Percentiles rank a stretch among this genome's conserved stretches.
These are phyloP conservation scores for Eumeta japonica DNA, from an alignment of 1,140 invertebrate genomes.

Conservation along the genomic window DNA sequence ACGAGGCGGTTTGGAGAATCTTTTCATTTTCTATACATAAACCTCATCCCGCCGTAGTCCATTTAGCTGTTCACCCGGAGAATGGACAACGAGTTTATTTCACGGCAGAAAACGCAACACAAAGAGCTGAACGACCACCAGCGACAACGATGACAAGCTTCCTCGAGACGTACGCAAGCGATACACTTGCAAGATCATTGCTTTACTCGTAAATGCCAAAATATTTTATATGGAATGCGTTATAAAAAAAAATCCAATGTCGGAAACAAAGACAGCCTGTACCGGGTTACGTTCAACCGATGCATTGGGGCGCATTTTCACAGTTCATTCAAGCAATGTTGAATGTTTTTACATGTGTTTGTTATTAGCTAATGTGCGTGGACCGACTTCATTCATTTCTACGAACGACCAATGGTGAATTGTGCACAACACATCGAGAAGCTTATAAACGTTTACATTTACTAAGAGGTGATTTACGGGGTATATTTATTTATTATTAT, in stretches of 20 bases:
- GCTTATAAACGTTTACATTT: slow-evolving; percentile 25
- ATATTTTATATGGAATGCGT: slow-evolving; percentile 30
- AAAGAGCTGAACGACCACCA: slow-evolving; percentile 28
- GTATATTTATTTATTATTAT: too few relatives aligned
- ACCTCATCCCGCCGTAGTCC: slow-evolving; percentile 36
- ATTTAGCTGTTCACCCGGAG: slow-evolving; percentile 45
- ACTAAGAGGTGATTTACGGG: slow-evolving; percentile 21
- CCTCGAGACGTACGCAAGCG: slow-evolving; percentile 29
- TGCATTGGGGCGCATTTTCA: slow-evolving; percentile 30
- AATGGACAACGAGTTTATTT: slow-evolving; percentile 46
- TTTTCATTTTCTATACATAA: slow-evolving; percentile 45
- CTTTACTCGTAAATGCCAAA: slow-evolving; percentile 34
- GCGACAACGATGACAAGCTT: slow-evolving; percentile 43
- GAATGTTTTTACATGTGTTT: slow-evolving; percentile 41
- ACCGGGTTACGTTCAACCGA: slow-evolving; percentile 16
- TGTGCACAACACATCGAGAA: slow-evolving; percentile 31
- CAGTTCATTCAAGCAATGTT: slow-evolving; percentile 28
- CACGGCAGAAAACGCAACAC: slow-evolving; percentile 19
- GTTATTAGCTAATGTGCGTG: slow-evolving; percentile 44
- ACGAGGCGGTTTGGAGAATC: slow-evolving; percentile 49
- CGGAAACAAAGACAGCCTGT: slow-evolving; percentile 27
- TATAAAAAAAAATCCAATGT: slow-evolving; percentile 19
- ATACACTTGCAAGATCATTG: slow-evolving; percentile 34
- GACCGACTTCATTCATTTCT: slow-evolving; percentile 49
- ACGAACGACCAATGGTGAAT: slow-evolving; percentile 39